phyloP scores from a whole-genome alignment of 2,888 invertebrate species.

The Synanthedon formicaeformis region DNA sequence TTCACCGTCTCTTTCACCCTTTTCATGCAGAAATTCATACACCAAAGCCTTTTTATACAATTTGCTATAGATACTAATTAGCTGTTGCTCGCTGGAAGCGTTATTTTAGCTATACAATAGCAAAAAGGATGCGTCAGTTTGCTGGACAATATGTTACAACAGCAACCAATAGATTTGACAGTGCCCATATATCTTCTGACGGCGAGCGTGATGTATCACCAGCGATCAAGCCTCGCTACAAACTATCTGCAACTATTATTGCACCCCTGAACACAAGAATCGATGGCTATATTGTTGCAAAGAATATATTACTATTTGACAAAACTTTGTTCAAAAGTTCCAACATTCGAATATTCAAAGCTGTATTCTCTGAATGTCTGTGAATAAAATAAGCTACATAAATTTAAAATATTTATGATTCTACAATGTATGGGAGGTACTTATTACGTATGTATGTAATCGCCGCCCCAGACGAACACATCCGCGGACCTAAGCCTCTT shows the following conservation, averaged over 20 bases:
- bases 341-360: background rate
- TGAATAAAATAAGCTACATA: background rate
- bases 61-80: background rate
- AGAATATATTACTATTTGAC: background rate
- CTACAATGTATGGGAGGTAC: background rate
- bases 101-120: background rate
- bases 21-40: background rate
- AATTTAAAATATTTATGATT: background rate
- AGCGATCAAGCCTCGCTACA: constrained; percentile 36
- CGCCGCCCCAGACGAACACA: constrained; percentile 7
- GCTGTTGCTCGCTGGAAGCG: background rate
- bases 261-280: background rate
- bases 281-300: no score
- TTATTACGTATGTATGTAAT: background rate
- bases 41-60: background rate
- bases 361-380: background rate
- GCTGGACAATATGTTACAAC: constrained; percentile 19
- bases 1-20: constrained; percentile 1
- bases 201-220: constrained; percentile 38
- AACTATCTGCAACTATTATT: constrained; percentile 20
- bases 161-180: constrained; percentile 33
- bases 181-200: constrained; percentile 42
- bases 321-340: background rate
- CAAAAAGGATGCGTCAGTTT: constrained; percentile 8
- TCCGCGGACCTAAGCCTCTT: constrained; percentile 8